These are phyloP conservation scores for Zaprionus bogoriensis DNA, from an alignment of 2,888 invertebrate genomes.

Conservation along the genomic window DNA sequence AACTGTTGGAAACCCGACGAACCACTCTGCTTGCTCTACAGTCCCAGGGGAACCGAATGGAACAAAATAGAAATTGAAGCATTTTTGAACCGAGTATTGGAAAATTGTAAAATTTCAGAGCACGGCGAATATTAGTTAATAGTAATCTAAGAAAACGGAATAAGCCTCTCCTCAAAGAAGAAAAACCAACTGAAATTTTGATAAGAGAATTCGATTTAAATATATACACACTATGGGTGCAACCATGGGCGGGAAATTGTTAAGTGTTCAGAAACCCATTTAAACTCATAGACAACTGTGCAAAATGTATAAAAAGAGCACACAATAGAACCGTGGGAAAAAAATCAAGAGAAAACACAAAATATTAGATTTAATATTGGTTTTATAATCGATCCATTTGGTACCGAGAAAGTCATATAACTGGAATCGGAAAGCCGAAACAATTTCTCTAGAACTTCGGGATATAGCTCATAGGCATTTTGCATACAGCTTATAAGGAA, in stretches of 20 bases:
- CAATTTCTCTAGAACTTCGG: conserved; percentile 23
- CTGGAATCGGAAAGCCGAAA: conserved; percentile 5
- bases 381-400: conserved; percentile 46
- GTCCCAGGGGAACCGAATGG: not conserved
- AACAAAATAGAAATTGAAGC: not conserved
- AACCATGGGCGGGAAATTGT: conserved; percentile 27
- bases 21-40: conserved; percentile 11
- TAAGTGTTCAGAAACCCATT: conserved; percentile 41
- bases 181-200: conserved; percentile 35
- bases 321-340: conserved; percentile 10
- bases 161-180: conserved; percentile 12
- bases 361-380: conserved; percentile 44
- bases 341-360: conserved; percentile 15
- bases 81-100: conserved; percentile 15
- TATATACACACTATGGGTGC: conserved; percentile 6
- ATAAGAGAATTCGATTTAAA: conserved; percentile 27
- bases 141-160: conserved; percentile 19
- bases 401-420: conserved; percentile 45
- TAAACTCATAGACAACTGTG: conserved; percentile 36
- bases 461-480: conserved; percentile 39
- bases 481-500: conserved; percentile 37
- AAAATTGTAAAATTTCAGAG: conserved; percentile 18
- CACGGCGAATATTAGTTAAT: conserved; percentile 42
- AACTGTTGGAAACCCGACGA: not conserved
- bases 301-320: conserved; percentile 37